These are phyloP conservation scores for Turritopsis rubra DNA, from an alignment of 30 jellyfish, hydroid and myxozoan species.

Conservation along the genomic window DNA sequence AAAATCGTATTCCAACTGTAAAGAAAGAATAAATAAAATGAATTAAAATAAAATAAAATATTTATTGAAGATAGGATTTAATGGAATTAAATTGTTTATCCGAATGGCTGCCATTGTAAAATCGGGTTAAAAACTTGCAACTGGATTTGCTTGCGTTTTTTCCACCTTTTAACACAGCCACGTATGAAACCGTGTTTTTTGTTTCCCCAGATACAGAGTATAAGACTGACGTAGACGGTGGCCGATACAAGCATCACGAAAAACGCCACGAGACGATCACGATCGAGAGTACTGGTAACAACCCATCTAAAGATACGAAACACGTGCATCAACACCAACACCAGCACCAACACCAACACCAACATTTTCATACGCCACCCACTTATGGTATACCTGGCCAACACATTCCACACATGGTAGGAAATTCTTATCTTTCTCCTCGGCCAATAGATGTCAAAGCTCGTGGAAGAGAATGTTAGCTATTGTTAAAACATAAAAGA, in stretches of 20 bases:
- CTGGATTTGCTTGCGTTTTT: too few species aligned
- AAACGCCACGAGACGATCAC: slow-evolving; percentile 30
- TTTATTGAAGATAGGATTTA: too few species aligned
- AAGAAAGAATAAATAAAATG: too few species aligned
- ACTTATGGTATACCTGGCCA: slow-evolving; percentile 6
- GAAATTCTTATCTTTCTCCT: neutral
- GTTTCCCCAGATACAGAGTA: slow-evolving; percentile 13
- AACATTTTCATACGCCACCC: slow-evolving; percentile 33
- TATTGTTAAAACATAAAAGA: too few species aligned
- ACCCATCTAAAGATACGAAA: slow-evolving; percentile 10
- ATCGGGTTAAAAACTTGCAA: too few species aligned
- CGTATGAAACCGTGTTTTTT: neutral
- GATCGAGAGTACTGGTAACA: slow-evolving; percentile 17
- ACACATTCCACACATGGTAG: slow-evolving; percentile 31
- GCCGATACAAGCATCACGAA: slow-evolving; percentile 17
- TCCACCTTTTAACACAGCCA: too few species aligned
- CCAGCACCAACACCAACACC: slow-evolving; percentile 41
- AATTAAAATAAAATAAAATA: too few species aligned
- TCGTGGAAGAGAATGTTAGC: too few species aligned
- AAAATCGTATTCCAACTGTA: too few species aligned
- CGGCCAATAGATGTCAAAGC: too few species aligned
- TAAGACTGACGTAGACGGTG: slow-evolving; percentile 28
- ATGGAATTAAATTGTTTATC: too few species aligned
- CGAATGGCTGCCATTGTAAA: too few species aligned
- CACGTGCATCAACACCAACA: slow-evolving; percentile 36